These are phyloP conservation scores for Lathamus discolor DNA, from an alignment of 2,113 vertebrate genomes.

Conservation along the genomic window DNA sequence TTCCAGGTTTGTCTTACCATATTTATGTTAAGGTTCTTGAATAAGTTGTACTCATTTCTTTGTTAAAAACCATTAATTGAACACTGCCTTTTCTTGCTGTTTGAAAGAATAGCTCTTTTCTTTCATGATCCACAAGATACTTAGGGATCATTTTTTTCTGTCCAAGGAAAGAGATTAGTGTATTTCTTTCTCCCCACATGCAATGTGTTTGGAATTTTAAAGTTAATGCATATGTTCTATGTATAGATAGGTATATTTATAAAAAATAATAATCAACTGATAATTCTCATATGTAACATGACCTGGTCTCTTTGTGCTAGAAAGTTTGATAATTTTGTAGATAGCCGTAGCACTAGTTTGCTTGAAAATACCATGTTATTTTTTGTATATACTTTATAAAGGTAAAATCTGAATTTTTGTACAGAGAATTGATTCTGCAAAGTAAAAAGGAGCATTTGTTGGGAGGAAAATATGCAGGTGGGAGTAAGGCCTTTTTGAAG, in stretches of 20 bases:
- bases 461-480: not conserved
- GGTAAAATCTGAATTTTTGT: not conserved
- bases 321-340: not conserved
- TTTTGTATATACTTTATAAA: not conserved
- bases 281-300: not conserved
- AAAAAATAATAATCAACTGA: not conserved
- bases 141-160: not conserved
- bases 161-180: not conserved
- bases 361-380: not conserved
- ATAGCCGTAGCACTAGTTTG: not conserved
- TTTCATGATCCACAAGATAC: not conserved
- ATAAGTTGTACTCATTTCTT: not conserved
- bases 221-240: not conserved
- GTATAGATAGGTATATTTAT: not conserved
- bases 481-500: not conserved
- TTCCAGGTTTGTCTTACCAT: not conserved
- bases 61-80: not conserved
- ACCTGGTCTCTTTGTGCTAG: not conserved
- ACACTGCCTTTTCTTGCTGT: not conserved
- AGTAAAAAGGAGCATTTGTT: not conserved
- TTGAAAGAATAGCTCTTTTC: not conserved
- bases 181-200: not conserved
- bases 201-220: not conserved
- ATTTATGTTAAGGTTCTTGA: not conserved
- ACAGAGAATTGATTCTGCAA: not conserved